A percentile compares a stretch with the other conserved stretches of the same genome.
Evolutionary conservation across 2,888 invertebrate genomes (phyloP).

Genomic region (Nebria brevicollis): DNA sequence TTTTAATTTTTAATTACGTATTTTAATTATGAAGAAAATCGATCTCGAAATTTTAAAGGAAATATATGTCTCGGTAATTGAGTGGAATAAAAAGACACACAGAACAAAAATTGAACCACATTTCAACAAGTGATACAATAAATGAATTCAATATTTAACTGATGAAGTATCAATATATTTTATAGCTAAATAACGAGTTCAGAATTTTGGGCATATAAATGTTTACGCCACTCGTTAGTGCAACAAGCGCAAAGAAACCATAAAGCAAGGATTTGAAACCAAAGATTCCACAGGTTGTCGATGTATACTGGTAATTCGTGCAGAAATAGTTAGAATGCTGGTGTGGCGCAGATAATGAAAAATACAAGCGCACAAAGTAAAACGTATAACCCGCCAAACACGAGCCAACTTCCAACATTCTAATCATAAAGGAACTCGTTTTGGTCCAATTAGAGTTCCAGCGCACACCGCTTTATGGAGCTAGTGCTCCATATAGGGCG

Average conservation of each 20-base stretch:
- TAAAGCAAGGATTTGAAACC: background rate
- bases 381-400: background rate
- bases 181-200: too few relatives aligned
- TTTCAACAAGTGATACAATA: too few relatives aligned
- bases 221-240: background rate
- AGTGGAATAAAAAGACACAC: too few relatives aligned
- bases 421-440: background rate
- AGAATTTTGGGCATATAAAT: too few relatives aligned
- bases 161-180: too few relatives aligned
- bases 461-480: background rate
- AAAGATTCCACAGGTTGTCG: background rate
- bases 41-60: too few relatives aligned
- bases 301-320: background rate
- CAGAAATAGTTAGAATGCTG: background rate
- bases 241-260: background rate
- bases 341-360: background rate
- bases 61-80: too few relatives aligned
- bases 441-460: background rate
- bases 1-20: too few relatives aligned
- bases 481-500: background rate
- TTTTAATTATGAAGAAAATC: too few relatives aligned
- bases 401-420: background rate
- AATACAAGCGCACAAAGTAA: background rate
- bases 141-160: too few relatives aligned
- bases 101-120: too few relatives aligned